phyloP scores from a whole-genome alignment of 2,888 invertebrate genomes.

The Camptogramma bilineatum region DNA sequence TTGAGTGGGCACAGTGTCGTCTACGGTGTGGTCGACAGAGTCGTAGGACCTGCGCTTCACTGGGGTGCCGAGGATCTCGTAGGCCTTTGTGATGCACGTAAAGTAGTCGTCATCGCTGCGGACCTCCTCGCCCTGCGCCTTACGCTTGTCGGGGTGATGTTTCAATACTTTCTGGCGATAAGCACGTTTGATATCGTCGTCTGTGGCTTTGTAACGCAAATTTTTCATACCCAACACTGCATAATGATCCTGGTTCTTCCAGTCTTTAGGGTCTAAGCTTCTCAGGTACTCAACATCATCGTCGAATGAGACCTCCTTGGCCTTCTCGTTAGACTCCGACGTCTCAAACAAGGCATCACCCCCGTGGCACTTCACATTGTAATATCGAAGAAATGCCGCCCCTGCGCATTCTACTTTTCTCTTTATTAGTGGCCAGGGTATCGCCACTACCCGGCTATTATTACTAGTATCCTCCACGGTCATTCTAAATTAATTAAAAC shows the following conservation, averaged over 20 bases:
- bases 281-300: constrained; percentile 93
- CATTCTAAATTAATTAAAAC: constrained; percentile 69
- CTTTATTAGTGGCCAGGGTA: constrained; percentile 68
- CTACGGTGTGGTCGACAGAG: constrained; percentile 97
- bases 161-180: constrained; percentile 92
- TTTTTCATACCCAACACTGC: constrained; percentile 96
- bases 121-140: constrained; percentile 94
- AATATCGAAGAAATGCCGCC: constrained; percentile 78
- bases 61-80: constrained; percentile 94
- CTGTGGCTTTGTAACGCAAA: constrained; percentile 93
- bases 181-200: constrained; percentile 97
- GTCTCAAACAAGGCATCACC: constrained; percentile 75
- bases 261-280: constrained; percentile 97
- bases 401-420: constrained; percentile 83
- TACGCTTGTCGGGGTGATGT: constrained; percentile 99
- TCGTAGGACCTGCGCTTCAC: constrained; percentile 95
- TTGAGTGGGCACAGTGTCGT: constrained; percentile 92
- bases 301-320: constrained; percentile 79
- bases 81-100: constrained; percentile 99
- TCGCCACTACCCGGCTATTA: constrained; percentile 63
- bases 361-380: constrained; percentile 80
- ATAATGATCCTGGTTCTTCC: constrained; percentile 99
- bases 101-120: constrained; percentile 98
- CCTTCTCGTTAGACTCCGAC: constrained; percentile 74
- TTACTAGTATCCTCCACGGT: constrained; percentile 67